phyloP scores from a whole-genome alignment of 2,113 vertebrate genomes.

The Gila orcuttii region DNA sequence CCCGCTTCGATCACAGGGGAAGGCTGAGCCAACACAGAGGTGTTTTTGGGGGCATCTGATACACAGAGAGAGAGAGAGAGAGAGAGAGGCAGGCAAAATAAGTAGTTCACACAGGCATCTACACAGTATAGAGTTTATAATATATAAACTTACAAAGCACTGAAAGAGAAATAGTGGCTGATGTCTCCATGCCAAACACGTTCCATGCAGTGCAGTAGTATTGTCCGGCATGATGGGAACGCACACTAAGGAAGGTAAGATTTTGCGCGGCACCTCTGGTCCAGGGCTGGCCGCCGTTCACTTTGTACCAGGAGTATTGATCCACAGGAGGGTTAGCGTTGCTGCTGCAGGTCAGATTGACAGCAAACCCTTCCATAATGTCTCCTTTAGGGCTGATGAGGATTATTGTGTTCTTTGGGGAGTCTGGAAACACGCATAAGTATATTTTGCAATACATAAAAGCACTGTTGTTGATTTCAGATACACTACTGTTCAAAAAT shows the following conservation, averaged over 20 bases:
- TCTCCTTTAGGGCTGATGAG: slow-evolving; percentile 69
- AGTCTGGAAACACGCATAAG: slow-evolving; percentile 58
- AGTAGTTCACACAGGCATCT: too few species aligned
- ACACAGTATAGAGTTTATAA: not conserved
- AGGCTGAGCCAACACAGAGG: slow-evolving; percentile 74
- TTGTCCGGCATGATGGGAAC: slow-evolving; percentile 71
- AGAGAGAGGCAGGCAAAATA: too few species aligned
- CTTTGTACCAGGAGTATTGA: slow-evolving; percentile 74
- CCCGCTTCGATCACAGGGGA: slow-evolving; percentile 79
- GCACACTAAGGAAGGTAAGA: slow-evolving; percentile 68
- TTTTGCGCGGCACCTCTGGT: slow-evolving; percentile 69
- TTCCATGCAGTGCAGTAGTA: slow-evolving; percentile 77
- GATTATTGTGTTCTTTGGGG: slow-evolving; percentile 74
- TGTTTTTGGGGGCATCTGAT: slow-evolving; percentile 79
- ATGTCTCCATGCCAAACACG: slow-evolving; percentile 69
- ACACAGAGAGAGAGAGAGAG: not conserved
- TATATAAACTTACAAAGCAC: slow-evolving; percentile 75
- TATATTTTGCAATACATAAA: not conserved
- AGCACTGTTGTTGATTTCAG: not conserved
- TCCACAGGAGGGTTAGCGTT: slow-evolving; percentile 66
- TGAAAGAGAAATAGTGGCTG: slow-evolving; percentile 61
- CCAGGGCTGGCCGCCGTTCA: slow-evolving; percentile 68
- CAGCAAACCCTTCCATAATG: slow-evolving; percentile 71
- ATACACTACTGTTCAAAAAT: not conserved
- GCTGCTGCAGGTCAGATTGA: slow-evolving; percentile 74